Percentiles rank a stretch among this genome's conserved stretches.
These are phyloP conservation scores for Rhizoglyphus robini DNA, from an alignment of 1,140 invertebrate genomes.

Conservation along the genomic window DNA sequence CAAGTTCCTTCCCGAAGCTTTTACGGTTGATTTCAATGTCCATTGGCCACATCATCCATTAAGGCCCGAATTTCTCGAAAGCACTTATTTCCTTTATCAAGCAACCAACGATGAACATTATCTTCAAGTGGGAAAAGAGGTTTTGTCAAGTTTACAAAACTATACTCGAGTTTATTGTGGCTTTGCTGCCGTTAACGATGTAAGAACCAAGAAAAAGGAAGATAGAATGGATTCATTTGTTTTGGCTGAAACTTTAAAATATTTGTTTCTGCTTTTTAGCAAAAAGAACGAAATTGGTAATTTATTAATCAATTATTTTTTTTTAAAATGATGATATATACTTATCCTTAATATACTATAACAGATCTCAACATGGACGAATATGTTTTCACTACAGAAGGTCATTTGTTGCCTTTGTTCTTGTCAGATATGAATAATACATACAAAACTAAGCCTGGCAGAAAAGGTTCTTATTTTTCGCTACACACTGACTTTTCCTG, in stretches of 20 bases:
- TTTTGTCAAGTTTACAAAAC: conserved; percentile 76
- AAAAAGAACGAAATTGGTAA: conserved; percentile 60
- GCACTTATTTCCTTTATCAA: conserved; percentile 86
- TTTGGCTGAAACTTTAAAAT: conserved; percentile 93
- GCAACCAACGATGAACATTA: conserved; percentile 93
- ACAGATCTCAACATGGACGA: conserved; percentile 72
- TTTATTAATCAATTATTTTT: not conserved
- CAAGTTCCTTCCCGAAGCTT: conserved; percentile 95
- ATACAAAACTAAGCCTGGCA: not conserved
- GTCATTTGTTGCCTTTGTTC: conserved; percentile 79
- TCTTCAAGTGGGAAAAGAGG: conserved; percentile 75
- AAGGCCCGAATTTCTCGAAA: conserved; percentile 92
- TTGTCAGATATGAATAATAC: conserved; percentile 44
- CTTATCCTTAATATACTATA: not conserved
- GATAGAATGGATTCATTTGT: conserved; percentile 98
- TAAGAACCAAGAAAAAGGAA: conserved; percentile 72
- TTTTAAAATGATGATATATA: not conserved
- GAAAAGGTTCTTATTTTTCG: not conserved
- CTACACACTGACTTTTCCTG: not conserved
- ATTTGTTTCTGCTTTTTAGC: conserved; percentile 84
- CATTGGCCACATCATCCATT: conserved; percentile 96
- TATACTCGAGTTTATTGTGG: conserved; percentile 83
- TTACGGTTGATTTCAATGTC: conserved; percentile 73
- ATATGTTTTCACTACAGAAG: conserved; percentile 94
- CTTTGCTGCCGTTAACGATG: conserved; percentile 92